Percentiles rank a stretch among this genome's conserved stretches.
phyloP scores from a whole-genome alignment of 2,888 invertebrate species.

The Sabatieria punctata region DNA sequence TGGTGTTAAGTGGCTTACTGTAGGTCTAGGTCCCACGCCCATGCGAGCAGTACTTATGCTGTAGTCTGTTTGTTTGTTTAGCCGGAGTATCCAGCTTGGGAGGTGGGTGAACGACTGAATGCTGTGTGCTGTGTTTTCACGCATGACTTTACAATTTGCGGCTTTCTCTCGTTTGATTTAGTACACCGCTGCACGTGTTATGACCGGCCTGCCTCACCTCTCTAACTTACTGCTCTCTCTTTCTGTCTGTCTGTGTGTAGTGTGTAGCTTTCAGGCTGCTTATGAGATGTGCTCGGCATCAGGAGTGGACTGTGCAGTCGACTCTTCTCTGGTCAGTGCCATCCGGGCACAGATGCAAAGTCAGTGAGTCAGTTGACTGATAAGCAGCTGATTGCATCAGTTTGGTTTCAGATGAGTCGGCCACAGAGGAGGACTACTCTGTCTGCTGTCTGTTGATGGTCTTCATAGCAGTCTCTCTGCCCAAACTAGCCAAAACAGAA shows the following conservation, averaged over 20 bases:
- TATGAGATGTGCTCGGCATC: constrained; percentile 95
- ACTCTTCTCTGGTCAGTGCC: constrained; percentile 78
- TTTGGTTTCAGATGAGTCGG: not conserved
- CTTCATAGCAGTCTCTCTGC: constrained; percentile 91
- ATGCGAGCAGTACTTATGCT: no score
- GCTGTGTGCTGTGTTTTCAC: no score
- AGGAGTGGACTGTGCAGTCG: constrained; percentile 78
- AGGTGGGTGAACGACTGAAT: no score
- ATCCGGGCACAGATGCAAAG: constrained; percentile 50
- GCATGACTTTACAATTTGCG: not conserved
- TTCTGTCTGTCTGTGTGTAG: no score
- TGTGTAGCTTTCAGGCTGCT: constrained; percentile 58
- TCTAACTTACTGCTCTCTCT: constrained; percentile 3
- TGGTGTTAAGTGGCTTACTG: no score
- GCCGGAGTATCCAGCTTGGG: no score
- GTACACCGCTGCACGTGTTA: not conserved
- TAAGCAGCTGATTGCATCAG: no score
- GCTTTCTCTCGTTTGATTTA: no score
- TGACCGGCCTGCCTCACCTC: not conserved
- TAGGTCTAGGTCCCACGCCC: no score
- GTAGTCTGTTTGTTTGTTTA: no score
- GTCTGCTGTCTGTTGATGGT: constrained; percentile 91
- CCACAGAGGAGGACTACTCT: constrained; percentile 33
- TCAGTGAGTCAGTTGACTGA: no score
- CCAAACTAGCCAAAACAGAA: constrained; percentile 75